Percentiles rank a stretch among this genome's conserved stretches.
Evolutionary conservation across 1,140 invertebrate species (phyloP).

Genomic region (Panagrolaimus sp.): DNA sequence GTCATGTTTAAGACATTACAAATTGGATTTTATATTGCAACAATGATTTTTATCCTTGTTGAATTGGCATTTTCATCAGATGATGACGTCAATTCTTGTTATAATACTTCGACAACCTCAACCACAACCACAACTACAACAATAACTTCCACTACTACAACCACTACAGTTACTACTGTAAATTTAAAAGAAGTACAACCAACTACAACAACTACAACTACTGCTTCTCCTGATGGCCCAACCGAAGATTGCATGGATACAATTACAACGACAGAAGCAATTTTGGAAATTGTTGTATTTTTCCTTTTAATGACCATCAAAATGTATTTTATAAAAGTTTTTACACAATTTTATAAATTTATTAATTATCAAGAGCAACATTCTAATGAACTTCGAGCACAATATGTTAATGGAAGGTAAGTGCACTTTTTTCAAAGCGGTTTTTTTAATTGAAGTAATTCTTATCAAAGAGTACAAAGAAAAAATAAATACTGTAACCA

Average conservation of each 20-base stretch:
- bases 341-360: conserved; percentile 8
- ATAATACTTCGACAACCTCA: neutral
- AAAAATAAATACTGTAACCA: no score
- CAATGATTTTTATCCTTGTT: conserved; percentile 13
- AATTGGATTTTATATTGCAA: conserved; percentile 10
- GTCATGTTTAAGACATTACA: neutral
- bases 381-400: conserved; percentile 8
- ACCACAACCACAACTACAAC: neutral
- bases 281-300: neutral
- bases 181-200: no score
- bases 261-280: neutral
- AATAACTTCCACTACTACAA: neutral
- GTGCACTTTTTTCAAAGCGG: neutral
- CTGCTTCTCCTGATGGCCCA: no score
- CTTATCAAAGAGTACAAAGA: no score
- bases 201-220: no score
- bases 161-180: neutral
- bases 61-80: neutral
- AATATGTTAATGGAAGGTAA: conserved; percentile 12
- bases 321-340: conserved; percentile 12
- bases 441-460: no score
- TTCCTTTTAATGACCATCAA: neutral
- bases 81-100: neutral
- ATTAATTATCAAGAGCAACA: neutral
- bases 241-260: no score